These are phyloP conservation scores for Dolichomitus sp. DNA, from an alignment of 2,888 invertebrate genomes.

Conservation along the genomic window DNA sequence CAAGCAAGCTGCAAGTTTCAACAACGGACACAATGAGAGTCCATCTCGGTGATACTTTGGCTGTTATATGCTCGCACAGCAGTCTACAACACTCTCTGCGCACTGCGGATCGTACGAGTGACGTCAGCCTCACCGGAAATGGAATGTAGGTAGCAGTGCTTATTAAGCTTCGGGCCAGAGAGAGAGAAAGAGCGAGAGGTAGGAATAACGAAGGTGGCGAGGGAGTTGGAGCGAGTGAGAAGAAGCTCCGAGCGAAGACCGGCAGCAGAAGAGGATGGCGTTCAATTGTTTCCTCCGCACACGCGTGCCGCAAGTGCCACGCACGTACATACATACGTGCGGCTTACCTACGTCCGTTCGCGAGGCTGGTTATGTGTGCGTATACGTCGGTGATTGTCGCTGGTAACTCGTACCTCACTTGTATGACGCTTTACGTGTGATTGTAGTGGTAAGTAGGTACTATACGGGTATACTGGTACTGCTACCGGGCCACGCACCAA, in stretches of 20 bases:
- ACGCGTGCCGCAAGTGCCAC: conserved; percentile 82
- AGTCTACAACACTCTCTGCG: conserved; percentile 31
- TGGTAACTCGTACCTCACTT: conserved; percentile 7
- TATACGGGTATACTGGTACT: not conserved
- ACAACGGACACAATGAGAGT: conserved; percentile 8
- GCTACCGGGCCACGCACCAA: conserved; percentile 71
- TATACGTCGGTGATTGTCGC: conserved; percentile 47
- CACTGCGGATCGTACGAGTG: conserved; percentile 72
- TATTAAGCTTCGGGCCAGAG: conserved; percentile 81
- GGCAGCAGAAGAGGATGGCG: conserved; percentile 75
- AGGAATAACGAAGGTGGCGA: conserved; percentile 62
- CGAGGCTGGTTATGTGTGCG: conserved; percentile 28
- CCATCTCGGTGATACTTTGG: not conserved
- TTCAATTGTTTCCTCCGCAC: conserved; percentile 86
- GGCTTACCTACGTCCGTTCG: conserved; percentile 38
- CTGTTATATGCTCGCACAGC: conserved; percentile 8
- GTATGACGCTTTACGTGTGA: not conserved
- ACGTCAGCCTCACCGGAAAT: conserved; percentile 85
- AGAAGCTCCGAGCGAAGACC: conserved; percentile 60
- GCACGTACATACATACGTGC: conserved; percentile 69
- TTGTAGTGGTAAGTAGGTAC: conserved; percentile 23
- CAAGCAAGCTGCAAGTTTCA: not conserved
- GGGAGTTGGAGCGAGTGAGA: conserved; percentile 62
- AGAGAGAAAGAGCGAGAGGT: conserved; percentile 60
- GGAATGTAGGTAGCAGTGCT: conserved; percentile 86